These are phyloP conservation scores for Meteorus cinctellus DNA, from an alignment of 2,888 invertebrate species.

Conservation along the genomic window DNA sequence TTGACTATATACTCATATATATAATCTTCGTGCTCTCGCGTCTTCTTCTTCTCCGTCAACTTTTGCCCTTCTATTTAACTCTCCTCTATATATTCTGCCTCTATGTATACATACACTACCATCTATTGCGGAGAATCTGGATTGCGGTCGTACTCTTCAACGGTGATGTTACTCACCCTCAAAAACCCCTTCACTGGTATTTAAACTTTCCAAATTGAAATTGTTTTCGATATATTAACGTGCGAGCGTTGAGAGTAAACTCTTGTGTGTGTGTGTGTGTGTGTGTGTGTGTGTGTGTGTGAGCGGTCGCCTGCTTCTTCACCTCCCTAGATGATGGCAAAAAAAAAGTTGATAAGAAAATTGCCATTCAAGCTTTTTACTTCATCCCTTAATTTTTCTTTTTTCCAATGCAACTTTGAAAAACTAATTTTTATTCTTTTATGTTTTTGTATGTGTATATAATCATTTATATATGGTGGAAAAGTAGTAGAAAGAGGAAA, in stretches of 20 bases:
- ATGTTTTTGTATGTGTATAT: neutral
- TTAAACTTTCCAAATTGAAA: slow-evolving; percentile 71
- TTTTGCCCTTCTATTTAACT: slow-evolving; percentile 45
- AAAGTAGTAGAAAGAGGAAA: neutral
- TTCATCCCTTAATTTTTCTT: neutral
- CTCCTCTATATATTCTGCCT: slow-evolving; percentile 2
- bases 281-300: too few relatives aligned
- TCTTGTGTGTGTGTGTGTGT: slow-evolving; percentile 6
- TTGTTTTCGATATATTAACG: slow-evolving; percentile 68
- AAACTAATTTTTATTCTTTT: slow-evolving; percentile 3
- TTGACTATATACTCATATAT: slow-evolving; percentile 42
- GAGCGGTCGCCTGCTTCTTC: too few relatives aligned
- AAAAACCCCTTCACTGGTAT: slow-evolving; percentile 53
- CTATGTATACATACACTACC: slow-evolving; percentile 24
- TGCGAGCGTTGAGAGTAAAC: slow-evolving; percentile 54
- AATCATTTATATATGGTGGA: neutral
- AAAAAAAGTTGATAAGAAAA: slow-evolving; percentile 30
- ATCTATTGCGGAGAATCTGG: slow-evolving; percentile 51
- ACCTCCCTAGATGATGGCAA: slow-evolving; percentile 39
- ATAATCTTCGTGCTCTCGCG: slow-evolving; percentile 43
- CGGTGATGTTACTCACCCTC: slow-evolving; percentile 43
- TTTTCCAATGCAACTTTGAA: neutral
- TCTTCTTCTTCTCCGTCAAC: slow-evolving; percentile 43
- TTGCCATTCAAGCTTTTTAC: slow-evolving; percentile 24
- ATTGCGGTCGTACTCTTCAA: slow-evolving; percentile 52